Conservation (phyloP, 2,113 vertebrate species). For the Proterorhinus semilunaris region DNA sequence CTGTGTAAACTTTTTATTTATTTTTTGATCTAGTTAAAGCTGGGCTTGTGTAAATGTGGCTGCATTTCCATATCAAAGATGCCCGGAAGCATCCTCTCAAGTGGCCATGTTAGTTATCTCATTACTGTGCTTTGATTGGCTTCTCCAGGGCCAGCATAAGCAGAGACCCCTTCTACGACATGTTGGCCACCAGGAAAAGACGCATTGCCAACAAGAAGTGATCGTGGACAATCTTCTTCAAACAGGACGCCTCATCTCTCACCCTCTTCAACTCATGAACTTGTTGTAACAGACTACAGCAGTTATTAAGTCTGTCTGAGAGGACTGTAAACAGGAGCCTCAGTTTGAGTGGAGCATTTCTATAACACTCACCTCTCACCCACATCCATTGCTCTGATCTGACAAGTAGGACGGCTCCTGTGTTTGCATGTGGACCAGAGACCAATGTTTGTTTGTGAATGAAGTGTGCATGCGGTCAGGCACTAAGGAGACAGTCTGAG, state of each 20-base stretch:
- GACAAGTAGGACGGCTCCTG: slow-evolving; percentile 56
- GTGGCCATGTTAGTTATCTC: slow-evolving; percentile 58
- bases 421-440: slow-evolving; percentile 56
- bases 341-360: background rate
- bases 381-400: slow-evolving; percentile 26
- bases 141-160: slow-evolving; percentile 93
- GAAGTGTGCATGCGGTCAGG: slow-evolving; percentile 45
- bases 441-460: slow-evolving; percentile 41
- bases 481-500: slow-evolving; percentile 33
- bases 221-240: slow-evolving; percentile 42
- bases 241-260: slow-evolving; percentile 19
- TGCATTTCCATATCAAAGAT: slow-evolving; percentile 78
- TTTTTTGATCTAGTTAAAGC: slow-evolving; percentile 67
- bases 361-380: slow-evolving; percentile 8
- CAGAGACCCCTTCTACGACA: slow-evolving; percentile 98
- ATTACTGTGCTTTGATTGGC: slow-evolving; percentile 60
- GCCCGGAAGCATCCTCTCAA: slow-evolving; percentile 47
- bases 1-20: slow-evolving; percentile 68
- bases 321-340: slow-evolving; percentile 25
- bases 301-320: background rate
- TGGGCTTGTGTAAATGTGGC: slow-evolving; percentile 66
- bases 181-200: slow-evolving; percentile 96
- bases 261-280: slow-evolving; percentile 11
- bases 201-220: slow-evolving; percentile 98
- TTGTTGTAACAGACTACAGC: slow-evolving; percentile 15